Evolutionary conservation across 2,113 vertebrate genomes (phyloP).

Genomic region (Hyperoodon ampullatus): DNA sequence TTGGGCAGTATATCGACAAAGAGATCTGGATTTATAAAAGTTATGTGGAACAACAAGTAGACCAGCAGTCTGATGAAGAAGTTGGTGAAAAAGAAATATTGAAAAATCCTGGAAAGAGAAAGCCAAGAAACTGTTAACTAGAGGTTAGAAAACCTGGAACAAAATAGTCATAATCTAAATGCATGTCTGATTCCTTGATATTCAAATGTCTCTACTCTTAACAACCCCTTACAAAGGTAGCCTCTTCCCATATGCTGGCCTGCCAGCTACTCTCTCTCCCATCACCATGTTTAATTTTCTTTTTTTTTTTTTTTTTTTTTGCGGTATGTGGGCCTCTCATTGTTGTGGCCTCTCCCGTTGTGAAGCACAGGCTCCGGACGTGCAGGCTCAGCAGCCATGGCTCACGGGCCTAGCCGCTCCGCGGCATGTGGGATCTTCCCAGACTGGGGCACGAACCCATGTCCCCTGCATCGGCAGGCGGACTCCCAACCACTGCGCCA

Average conservation of each 20-base stretch:
- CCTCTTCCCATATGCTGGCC: not conserved
- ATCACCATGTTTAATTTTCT: not conserved
- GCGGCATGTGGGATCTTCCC: too few relatives aligned
- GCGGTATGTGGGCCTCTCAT: too few relatives aligned
- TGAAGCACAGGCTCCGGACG: too few relatives aligned
- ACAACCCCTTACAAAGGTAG: not conserved
- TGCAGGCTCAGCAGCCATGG: too few relatives aligned
- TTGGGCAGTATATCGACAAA: slow-evolving; percentile 67
- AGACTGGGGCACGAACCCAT: too few relatives aligned
- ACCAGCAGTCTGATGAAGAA: slow-evolving; percentile 71
- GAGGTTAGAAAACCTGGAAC: not conserved
- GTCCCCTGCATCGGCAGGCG: too few relatives aligned
- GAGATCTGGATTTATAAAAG: slow-evolving; percentile 77
- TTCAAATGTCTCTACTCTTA: not conserved
- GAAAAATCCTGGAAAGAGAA: slow-evolving; percentile 73
- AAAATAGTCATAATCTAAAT: not conserved
- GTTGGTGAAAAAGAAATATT: slow-evolving; percentile 54
- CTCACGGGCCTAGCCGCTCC: too few relatives aligned
- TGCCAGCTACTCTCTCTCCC: not conserved
- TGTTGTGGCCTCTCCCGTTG: too few relatives aligned
- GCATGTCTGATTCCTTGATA: not conserved
- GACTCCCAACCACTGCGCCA: too few relatives aligned
- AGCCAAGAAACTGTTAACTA: not conserved
- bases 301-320: too few relatives aligned
- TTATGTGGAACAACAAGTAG: slow-evolving; percentile 72